Base-by-base conservation (phyloP, 1,140 invertebrate species). In the Drosophila mauritiana region DNA sequence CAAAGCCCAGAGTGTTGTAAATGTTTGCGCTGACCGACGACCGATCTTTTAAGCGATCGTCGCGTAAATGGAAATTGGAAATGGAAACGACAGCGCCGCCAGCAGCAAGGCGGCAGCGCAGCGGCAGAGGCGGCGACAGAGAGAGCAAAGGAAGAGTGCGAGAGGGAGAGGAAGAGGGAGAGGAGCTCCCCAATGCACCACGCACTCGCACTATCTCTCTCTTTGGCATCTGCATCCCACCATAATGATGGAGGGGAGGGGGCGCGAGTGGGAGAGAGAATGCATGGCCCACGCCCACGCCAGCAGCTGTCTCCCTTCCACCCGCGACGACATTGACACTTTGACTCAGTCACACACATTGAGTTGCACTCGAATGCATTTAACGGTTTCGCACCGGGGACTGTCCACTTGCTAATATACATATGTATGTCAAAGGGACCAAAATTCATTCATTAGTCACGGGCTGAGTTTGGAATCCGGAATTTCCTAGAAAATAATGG, bases 1-100 rank as follows among this genome's bases (percentile, higher is more conserved):
- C 25, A 27, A n/a, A 11, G 4, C 48, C 46, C 57, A 42, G 48
- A 53, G 40, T 51, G 57, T 69, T 73, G 59, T 49, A 68, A 75
- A 86, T 76, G 79, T 70, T 88, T 83, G 76, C 83, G 79, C 79
- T 82, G 65, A 58, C 79, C 72, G 75, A 73, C 83, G 79, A 86
- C 79, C 80, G 84, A 88, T 89, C 83, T 83, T 86, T 53, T 58
- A 73, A 89, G 73, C 76, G 82, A 88, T 89, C 79, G 83, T 64
- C 79, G 75, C 79, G 68, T 76, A 80, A 89, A 88, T 89, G 84
- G 78, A 83, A 74, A 81, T 51, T 63, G 59, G 82, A 86, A 73
- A 73, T 72, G 65, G 43, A 73, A 76, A 61, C 78, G 67, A 78
- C 63, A 49, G 70, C 56, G 42, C 56, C 74, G 54, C 63, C 58